These are phyloP conservation scores for Chirona hameri DNA, from an alignment of 2,888 invertebrate genomes.

Conservation along the genomic window DNA sequence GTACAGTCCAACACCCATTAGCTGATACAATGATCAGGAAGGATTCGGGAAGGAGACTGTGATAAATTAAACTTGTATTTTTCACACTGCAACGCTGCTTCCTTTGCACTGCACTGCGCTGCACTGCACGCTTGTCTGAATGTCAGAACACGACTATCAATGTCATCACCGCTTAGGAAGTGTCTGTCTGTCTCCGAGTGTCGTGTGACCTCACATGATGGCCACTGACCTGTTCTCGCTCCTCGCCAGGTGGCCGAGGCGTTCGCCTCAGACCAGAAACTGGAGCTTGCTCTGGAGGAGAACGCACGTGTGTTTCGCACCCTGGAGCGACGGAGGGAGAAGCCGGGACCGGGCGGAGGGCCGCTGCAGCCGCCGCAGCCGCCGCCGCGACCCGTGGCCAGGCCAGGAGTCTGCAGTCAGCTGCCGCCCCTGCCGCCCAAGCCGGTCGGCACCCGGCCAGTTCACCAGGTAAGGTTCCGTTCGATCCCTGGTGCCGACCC, in stretches of 20 bases:
- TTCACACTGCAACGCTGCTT: too few species aligned
- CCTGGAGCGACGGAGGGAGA: conserved; percentile 30
- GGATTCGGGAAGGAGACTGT: too few species aligned
- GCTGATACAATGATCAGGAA: too few species aligned
- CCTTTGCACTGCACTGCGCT: too few species aligned
- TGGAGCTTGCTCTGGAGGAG: conserved; percentile 12
- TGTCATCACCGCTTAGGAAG: too few species aligned
- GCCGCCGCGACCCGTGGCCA: conserved; percentile 32
- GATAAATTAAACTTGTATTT: too few species aligned
- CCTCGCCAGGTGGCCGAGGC: neutral
- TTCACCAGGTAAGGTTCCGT: neutral
- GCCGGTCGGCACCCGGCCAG: conserved; percentile 22
- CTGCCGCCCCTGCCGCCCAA: conserved; percentile 14
- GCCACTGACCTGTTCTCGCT: neutral
- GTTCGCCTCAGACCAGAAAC: conserved; percentile 13
- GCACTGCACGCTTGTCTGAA: too few species aligned
- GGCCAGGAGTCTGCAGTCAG: neutral
- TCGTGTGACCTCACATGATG: too few species aligned
- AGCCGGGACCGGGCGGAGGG: conserved; percentile 31
- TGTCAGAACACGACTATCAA: too few species aligned
- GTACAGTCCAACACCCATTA: too few species aligned
- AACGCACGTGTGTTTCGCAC: neutral
- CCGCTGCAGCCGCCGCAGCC: conserved; percentile 34
- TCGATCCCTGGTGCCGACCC: too few species aligned
- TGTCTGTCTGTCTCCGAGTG: too few species aligned